Evolutionary conservation across 2,113 vertebrate species (phyloP).

Genomic region (Aphyosemion australe): DNA sequence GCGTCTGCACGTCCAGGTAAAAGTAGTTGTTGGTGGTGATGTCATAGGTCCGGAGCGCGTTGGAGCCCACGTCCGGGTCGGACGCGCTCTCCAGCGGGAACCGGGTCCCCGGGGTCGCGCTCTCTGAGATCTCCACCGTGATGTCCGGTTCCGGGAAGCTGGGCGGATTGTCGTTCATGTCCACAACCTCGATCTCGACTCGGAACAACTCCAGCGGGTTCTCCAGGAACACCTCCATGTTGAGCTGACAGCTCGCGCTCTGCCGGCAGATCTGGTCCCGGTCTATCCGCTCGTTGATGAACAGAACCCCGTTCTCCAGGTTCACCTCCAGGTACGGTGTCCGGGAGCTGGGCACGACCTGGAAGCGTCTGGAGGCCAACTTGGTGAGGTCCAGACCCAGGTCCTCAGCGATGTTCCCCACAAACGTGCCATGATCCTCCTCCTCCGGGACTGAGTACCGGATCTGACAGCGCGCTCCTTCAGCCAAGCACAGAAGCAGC

Average conservation of each 20-base stretch:
- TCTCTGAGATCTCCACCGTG: constrained; percentile 96
- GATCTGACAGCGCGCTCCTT: constrained; percentile 89
- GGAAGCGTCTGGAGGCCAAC: constrained; percentile 92
- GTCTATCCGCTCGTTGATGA: constrained; percentile 94
- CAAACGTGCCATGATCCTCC: constrained; percentile 93
- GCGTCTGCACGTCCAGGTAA: constrained; percentile 95
- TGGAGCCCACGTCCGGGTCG: constrained; percentile 96
- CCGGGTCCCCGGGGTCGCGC: constrained; percentile 94
- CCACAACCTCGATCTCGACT: constrained; percentile 94
- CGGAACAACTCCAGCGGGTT: constrained; percentile 95
- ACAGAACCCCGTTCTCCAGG: constrained; percentile 92
- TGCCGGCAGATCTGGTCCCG: constrained; percentile 95
- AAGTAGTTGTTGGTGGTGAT: constrained; percentile 96
- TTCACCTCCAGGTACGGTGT: constrained; percentile 95
- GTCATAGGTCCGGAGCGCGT: constrained; percentile 95
- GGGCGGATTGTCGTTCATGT: constrained; percentile 97
- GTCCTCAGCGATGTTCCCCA: constrained; percentile 98
- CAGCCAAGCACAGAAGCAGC: constrained; percentile 85
- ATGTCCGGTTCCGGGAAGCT: constrained; percentile 94
- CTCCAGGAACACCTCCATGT: constrained; percentile 97
- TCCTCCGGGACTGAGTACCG: constrained; percentile 97
- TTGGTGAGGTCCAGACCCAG: constrained; percentile 98
- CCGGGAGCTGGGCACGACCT: constrained; percentile 91
- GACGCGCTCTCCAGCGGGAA: constrained; percentile 96
- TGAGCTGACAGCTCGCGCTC: constrained; percentile 91